Conservation (phyloP, 1,140 invertebrate species). For the Druon quercuslanigerum region DNA sequence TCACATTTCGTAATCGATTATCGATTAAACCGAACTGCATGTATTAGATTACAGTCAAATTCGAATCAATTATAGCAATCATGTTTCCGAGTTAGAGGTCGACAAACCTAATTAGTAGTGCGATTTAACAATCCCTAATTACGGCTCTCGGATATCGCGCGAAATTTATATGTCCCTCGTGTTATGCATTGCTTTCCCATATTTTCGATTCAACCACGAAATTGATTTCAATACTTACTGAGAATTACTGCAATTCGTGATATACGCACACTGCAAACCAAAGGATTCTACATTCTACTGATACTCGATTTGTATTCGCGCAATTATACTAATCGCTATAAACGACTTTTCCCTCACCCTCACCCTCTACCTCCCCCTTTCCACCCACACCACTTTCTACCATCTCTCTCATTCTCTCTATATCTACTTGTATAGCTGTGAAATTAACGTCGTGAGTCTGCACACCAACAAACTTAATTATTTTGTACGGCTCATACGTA, state of each 20-base stretch:
- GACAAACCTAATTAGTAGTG: constrained; percentile 22
- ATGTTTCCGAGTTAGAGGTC: constrained; percentile 5
- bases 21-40: constrained; percentile 1
- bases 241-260: not conserved
- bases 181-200: constrained; percentile 16
- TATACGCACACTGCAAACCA: not conserved
- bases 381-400: not conserved
- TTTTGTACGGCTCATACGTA: not conserved
- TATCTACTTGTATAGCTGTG: not conserved
- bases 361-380: too few relatives aligned
- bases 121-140: constrained; percentile 24
- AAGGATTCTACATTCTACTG: not conserved
- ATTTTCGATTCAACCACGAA: not conserved
- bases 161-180: constrained; percentile 19
- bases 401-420: not conserved
- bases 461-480: not conserved
- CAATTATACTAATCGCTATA: not conserved
- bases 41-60: constrained; percentile 17
- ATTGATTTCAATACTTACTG: constrained; percentile 17
- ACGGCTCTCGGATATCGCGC: not conserved
- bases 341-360: not conserved
- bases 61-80: constrained; percentile 9
- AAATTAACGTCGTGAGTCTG: not conserved
- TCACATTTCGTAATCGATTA: not conserved
- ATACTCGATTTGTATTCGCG: not conserved